These are phyloP conservation scores for Pocillopora verrucosa DNA, from an alignment of 64 coral and sea anemone species.

Conservation along the genomic window DNA sequence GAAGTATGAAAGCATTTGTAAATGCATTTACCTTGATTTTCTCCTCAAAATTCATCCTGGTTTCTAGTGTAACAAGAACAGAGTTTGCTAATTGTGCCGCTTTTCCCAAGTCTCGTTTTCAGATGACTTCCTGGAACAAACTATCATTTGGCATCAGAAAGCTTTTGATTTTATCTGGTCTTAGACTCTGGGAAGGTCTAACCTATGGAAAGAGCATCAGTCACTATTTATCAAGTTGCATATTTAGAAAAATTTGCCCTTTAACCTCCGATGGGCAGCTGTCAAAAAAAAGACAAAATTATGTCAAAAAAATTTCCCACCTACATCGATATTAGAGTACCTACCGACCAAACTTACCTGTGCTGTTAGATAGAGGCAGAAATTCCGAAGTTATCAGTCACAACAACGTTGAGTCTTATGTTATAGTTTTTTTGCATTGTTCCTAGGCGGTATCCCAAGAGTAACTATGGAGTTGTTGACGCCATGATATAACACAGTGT, in stretches of 20 bases:
- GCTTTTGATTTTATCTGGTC: neutral
- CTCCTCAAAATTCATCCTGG: neutral
- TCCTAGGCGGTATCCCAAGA: too few relatives aligned
- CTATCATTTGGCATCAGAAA: neutral
- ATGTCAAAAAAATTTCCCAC: too few relatives aligned
- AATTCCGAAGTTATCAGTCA: neutral
- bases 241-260: too few relatives aligned
- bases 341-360: too few relatives aligned
- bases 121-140: neutral
- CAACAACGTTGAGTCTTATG: neutral
- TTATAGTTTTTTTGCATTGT: neutral
- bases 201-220: neutral
- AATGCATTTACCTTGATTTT: conserved; percentile 4
- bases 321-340: too few relatives aligned
- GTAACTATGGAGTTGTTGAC: too few relatives aligned
- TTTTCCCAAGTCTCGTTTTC: neutral
- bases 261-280: too few relatives aligned
- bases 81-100: conserved; percentile 20
- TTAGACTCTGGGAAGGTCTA: neutral
- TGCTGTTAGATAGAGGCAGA: neutral
- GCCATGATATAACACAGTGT: too few relatives aligned
- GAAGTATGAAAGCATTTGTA: neutral
- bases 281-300: too few relatives aligned
- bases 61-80: neutral
- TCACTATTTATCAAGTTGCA: too few relatives aligned